Conservation (phyloP, 2,888 invertebrate genomes). For the Macrophya annulata region DNA sequence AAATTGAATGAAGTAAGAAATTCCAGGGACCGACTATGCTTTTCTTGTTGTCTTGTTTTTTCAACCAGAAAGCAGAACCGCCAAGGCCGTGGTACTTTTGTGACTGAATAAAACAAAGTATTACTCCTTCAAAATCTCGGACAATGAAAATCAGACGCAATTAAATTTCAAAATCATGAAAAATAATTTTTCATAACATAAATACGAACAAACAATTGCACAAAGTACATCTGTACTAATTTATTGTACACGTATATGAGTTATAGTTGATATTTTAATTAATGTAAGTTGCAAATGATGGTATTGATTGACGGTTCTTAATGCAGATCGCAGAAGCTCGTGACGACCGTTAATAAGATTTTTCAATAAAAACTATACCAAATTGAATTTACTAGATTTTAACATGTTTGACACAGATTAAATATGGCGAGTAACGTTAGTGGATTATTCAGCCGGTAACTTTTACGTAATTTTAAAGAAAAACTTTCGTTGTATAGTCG, state of each 20-base stretch:
- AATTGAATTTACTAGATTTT: conserved; percentile 1
- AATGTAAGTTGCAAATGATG: background rate
- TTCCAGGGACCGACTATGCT: conserved; percentile 29
- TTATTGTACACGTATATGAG: background rate
- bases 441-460: conserved; percentile 26
- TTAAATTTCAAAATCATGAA: background rate
- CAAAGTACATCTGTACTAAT: background rate
- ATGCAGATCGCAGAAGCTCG: background rate
- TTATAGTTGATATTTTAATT: background rate
- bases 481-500: background rate
- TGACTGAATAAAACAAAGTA: conserved; percentile 42
- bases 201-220: background rate
- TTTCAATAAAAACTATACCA: background rate
- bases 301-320: background rate
- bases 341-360: conserved; percentile 10
- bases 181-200: background rate
- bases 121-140: conserved; percentile 3
- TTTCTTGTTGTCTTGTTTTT: conserved; percentile 45
- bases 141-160: conserved; percentile 1
- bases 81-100: conserved; percentile 16
- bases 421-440: conserved; percentile 1
- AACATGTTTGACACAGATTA: conserved; percentile 14
- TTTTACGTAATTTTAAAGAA: conserved; percentile 11
- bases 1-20: conserved; percentile 48
- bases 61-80: conserved; percentile 8